Evolutionary conservation across 2,797 vertebrate species (phyloP).

Genomic region (Aselliscus stoliczkanus): DNA sequence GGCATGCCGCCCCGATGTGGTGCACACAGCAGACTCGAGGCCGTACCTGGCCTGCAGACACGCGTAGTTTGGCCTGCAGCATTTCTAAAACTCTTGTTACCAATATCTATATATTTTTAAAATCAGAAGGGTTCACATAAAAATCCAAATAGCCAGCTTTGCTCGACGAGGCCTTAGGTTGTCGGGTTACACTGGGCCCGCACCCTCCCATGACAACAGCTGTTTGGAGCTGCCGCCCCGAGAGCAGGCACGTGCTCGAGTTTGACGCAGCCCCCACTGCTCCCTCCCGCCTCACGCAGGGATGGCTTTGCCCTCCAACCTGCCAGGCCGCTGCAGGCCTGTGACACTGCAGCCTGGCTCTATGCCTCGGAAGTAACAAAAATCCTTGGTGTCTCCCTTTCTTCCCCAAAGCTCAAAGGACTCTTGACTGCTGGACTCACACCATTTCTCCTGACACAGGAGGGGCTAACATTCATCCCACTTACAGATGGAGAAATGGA

Average conservation of each 20-base stretch:
- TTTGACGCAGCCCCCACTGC: not conserved
- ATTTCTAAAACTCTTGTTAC: not conserved
- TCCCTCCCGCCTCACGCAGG: not conserved
- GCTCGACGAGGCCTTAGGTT: not conserved
- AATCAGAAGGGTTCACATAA: not conserved
- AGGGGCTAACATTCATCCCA: accelerated
- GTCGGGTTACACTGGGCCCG: not conserved
- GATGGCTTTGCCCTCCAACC: accelerated
- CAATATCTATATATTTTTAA: not conserved
- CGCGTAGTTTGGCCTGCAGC: not conserved
- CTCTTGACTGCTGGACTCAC: not conserved
- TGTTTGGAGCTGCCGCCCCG: not conserved
- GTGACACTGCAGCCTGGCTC: not conserved
- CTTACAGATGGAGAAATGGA: accelerated
- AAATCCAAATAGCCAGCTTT: not conserved
- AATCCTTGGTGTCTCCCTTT: not conserved
- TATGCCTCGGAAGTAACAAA: not conserved
- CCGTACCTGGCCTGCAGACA: not conserved
- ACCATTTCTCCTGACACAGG: not conserved
- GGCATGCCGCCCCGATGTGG: accelerated
- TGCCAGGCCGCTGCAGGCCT: not conserved
- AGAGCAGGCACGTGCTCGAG: not conserved
- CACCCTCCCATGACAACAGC: accelerated
- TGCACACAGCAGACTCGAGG: not conserved
- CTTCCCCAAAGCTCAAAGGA: not conserved